Base-by-base conservation (phyloP, 2,888 invertebrate genomes). In the Drosophila quinaria region DNA sequence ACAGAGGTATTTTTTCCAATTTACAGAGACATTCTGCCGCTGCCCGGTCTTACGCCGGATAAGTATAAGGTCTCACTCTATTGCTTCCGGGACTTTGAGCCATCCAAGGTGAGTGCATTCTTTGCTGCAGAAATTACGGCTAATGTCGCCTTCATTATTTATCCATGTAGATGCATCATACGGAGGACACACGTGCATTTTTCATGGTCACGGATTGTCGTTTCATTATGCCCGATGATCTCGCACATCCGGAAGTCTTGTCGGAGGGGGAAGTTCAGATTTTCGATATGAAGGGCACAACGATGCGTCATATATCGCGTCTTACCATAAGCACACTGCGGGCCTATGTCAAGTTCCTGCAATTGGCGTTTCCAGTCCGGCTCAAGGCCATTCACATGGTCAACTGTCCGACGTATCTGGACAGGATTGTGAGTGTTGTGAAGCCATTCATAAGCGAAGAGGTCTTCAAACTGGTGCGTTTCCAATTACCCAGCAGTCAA, bases 141-240 rank as follows among this genome's bases (percentile, higher is more conserved):
- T 49, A 31, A 11, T 8, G 15, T 5, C 29, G 6, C 44, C 2
- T 22, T 39, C 17, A 10, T 9, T 17, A 10, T 11, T 37, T 56
- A 10, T 9, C 33, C n/a, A n/a, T n/a, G n/a, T 56, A 95, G 86
- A 95, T 95, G 90, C 93, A 94, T 88, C 96, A 95, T 91, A 93
- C 94, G 17, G 95, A 95, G 82, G 94, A 94, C 4, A 93, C 95
- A 33, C 95, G 95, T 89, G 94, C 95, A 0, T 95, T 96, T 93
- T 95, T 96, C 91, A 95, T 96, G 94, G 91, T 96, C n/a, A 95
- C 95, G 1, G 96, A 96, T 89, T 94, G 95, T 47, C 93, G 96
- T 17, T 91, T 91, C 29, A 65, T 83, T 17, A 85, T 79, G 47
- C 78, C 73, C 9, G 91, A 91, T 54, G 81, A 74, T 61, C 33